These are phyloP conservation scores for Chionodraco myersi DNA, from an alignment of 2,113 vertebrate genomes.

Conservation along the genomic window DNA sequence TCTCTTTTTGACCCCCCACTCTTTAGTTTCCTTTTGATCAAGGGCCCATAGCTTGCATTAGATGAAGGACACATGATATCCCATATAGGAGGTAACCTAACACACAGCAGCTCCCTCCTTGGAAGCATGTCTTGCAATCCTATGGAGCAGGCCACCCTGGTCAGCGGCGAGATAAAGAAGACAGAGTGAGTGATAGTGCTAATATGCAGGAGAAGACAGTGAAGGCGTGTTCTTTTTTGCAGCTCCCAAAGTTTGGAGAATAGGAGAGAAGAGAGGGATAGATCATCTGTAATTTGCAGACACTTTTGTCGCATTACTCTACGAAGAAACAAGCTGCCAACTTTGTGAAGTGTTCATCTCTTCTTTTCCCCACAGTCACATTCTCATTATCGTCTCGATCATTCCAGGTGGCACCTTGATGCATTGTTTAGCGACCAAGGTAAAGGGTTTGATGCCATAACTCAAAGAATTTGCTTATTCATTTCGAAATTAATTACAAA, in stretches of 20 bases:
- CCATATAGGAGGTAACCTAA: slow-evolving; percentile 80
- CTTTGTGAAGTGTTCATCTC: slow-evolving; percentile 62
- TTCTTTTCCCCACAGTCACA: slow-evolving; percentile 60
- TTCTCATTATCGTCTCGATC: slow-evolving; percentile 79
- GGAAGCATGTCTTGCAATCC: slow-evolving; percentile 65
- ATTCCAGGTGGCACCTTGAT: slow-evolving; percentile 76
- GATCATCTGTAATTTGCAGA: slow-evolving; percentile 37
- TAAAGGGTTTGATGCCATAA: slow-evolving; percentile 80
- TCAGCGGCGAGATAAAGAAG: slow-evolving; percentile 67
- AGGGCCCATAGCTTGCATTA: slow-evolving; percentile 79
- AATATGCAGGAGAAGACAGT: slow-evolving; percentile 42
- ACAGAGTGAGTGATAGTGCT: slow-evolving; percentile 62
- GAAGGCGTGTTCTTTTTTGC: slow-evolving; percentile 11
- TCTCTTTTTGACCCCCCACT: slow-evolving; percentile 54
- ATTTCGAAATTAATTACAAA: slow-evolving; percentile 92
- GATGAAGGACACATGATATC: slow-evolving; percentile 80
- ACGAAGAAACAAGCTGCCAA: slow-evolving; percentile 62
- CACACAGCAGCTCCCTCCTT: slow-evolving; percentile 66
- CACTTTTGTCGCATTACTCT: slow-evolving; percentile 48
- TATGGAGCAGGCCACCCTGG: slow-evolving; percentile 75
- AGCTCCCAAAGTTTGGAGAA: slow-evolving; percentile 28
- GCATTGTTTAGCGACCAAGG: slow-evolving; percentile 82
- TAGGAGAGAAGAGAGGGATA: neutral
- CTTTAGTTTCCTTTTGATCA: slow-evolving; percentile 81
- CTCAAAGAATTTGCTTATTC: slow-evolving; percentile 87